Conservation (phyloP, 2,113 vertebrate genomes). For the Halcyon malimbica region DNA sequence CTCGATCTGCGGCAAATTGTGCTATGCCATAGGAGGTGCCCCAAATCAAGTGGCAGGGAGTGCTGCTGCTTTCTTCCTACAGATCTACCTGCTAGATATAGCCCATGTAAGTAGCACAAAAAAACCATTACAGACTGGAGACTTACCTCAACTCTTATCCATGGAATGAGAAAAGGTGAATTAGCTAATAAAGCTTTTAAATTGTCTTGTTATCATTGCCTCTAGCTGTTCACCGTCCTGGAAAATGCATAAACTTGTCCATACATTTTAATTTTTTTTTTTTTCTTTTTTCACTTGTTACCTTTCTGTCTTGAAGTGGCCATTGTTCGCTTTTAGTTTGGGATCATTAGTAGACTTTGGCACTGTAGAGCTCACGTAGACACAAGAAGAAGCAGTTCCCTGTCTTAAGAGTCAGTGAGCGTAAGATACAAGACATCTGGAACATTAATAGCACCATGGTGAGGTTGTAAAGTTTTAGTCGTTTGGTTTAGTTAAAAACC, state of each 20-base stretch:
- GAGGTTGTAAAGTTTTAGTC: neutral
- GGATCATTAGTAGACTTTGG: neutral
- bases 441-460: neutral
- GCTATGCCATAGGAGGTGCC: slow-evolving; percentile 93
- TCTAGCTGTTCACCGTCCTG: neutral
- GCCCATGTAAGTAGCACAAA: slow-evolving; percentile 81
- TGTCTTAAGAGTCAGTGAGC: neutral
- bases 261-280: neutral
- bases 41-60: slow-evolving; percentile 93
- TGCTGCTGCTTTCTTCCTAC: slow-evolving; percentile 92
- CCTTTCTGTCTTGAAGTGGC: neutral
- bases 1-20: slow-evolving; percentile 86
- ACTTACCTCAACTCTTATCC: neutral
- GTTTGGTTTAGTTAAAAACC: neutral
- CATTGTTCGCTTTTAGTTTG: neutral
- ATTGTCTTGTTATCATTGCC: neutral
- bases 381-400: neutral
- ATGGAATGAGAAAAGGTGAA: neutral
- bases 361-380: neutral
- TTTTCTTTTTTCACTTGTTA: neutral
- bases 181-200: neutral
- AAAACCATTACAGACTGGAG: neutral
- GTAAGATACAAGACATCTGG: neutral
- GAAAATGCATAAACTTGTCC: neutral
- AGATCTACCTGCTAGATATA: slow-evolving; percentile 94